These are phyloP conservation scores for Upupa epops DNA, from an alignment of 2,113 vertebrate genomes.

Conservation along the genomic window DNA sequence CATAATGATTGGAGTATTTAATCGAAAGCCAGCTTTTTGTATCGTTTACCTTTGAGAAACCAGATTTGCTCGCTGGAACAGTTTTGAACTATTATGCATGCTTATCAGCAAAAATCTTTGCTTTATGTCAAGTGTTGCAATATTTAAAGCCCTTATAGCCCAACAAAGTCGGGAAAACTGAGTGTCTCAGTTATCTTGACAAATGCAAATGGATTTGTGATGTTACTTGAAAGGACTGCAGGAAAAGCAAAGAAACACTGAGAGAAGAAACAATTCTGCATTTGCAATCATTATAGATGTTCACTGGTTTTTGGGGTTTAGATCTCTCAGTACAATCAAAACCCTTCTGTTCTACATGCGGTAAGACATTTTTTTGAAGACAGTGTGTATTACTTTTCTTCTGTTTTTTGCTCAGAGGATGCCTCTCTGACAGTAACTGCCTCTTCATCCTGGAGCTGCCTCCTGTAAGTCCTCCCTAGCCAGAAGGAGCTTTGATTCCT, in stretches of 20 bases:
- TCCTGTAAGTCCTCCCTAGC: background rate
- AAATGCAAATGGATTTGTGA: slow-evolving; percentile 13
- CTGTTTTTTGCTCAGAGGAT: background rate
- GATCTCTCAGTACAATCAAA: background rate
- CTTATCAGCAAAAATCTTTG: slow-evolving; percentile 39
- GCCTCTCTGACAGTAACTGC: background rate
- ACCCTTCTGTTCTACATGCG: background rate
- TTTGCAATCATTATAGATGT: background rate
- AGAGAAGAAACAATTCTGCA: background rate
- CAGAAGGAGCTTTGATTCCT: background rate
- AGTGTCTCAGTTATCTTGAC: background rate
- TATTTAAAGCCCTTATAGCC: slow-evolving; percentile 10
- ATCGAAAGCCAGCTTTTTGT: slow-evolving; percentile 71
- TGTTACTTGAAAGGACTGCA: background rate
- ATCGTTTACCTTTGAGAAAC: slow-evolving; percentile 66
- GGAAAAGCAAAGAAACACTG: slow-evolving; percentile 14
- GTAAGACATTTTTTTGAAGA: background rate
- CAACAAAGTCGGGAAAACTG: slow-evolving; percentile 14
- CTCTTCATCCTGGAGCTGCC: background rate
- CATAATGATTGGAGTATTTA: slow-evolving; percentile 71
- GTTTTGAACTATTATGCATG: slow-evolving; percentile 57
- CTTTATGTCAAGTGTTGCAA: slow-evolving; percentile 41
- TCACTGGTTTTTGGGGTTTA: background rate
- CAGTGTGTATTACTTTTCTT: background rate
- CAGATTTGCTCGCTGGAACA: slow-evolving; percentile 72